Evolutionary conservation across 2,888 invertebrate genomes (phyloP), one percentile per base, ranked within the genome.

Genomic region (Drosophila paranaensis): DNA sequence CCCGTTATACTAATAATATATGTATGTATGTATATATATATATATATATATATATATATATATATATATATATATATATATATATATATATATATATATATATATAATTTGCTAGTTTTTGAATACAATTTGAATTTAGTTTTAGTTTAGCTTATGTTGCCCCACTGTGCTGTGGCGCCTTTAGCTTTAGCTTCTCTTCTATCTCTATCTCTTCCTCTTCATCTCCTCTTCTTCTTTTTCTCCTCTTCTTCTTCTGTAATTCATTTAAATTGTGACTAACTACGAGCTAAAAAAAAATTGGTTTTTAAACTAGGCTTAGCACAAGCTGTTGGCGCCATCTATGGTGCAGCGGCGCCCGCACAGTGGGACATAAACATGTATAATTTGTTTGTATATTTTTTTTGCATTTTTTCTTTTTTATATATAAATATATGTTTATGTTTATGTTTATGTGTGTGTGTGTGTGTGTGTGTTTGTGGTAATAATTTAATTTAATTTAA

Each of bases 181-280:
- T 39, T 57, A 43, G 64, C 63, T 33, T 45, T 70, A 77, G 68
- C 60, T 65, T 76, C 64, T 63, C 57, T 77, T 46, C 58, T 53
- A 4, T 6, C 27, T 46, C 58, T 53, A 4, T 6, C 27, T 27
- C 27, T 4, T 27, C 27, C 6, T 6, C 27, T 27, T 27, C 27
- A 3, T 27, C 27, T 27, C 57, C 71, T 43, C 58, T 48, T 37
- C 53, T 20, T 62, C 20, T 20, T 2, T 58, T 65, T 65, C 64
- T 63, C 57, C 71, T 43, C 58, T 45, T 37, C 53, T 20, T 65
- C 55, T 60, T 58, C 58, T 61, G 70, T 77, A 83, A 84, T 85
- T 88, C 67, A 74, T 86, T 87, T 88, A 79, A 87, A 90, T 90
- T 87, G 90, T 90, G 87, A 87, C 87, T 87, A 87, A 86, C 87